phyloP scores from a whole-genome alignment of 23 tunicate species.

The Clavelina lepadiformis region DNA sequence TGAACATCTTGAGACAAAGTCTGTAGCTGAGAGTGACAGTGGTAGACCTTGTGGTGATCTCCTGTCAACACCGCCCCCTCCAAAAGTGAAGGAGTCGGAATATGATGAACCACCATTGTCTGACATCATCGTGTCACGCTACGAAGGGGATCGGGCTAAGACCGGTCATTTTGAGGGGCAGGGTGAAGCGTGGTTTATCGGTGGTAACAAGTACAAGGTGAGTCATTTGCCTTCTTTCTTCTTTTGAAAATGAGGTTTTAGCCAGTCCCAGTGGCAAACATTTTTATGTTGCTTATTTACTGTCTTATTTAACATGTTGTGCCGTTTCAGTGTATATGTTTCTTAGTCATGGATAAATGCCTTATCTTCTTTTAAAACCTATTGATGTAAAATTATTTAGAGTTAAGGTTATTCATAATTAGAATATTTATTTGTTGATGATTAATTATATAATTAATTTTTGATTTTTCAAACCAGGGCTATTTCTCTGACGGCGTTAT shows the following conservation, averaged over 20 bases:
- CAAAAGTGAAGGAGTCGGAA: constrained; percentile 19
- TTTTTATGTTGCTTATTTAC: not conserved
- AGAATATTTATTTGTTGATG: not conserved
- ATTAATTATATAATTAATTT: not conserved
- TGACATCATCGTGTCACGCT: constrained; percentile 55
- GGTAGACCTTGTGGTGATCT: constrained; percentile 43
- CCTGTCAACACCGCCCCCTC: not conserved
- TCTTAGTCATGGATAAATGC: not conserved
- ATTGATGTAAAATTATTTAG: not conserved
- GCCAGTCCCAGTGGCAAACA: not conserved
- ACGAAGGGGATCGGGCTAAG: constrained; percentile 61
- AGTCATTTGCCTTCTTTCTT: no score
- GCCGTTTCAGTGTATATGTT: not conserved
- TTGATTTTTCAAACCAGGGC: constrained; percentile 34
- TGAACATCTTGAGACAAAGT: constrained; percentile 50
- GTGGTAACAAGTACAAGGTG: constrained; percentile 69
- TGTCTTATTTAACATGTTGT: not conserved
- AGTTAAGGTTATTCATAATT: not conserved
- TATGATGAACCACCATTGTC: constrained; percentile 67
- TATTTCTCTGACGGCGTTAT: constrained; percentile 69
- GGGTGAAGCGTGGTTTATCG: constrained; percentile 73
- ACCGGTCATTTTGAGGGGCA: constrained; percentile 66
- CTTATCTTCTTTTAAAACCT: not conserved
- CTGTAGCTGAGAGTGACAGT: constrained; percentile 76
- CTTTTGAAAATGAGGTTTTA: not conserved